Evolutionary conservation across 1,140 invertebrate genomes (phyloP).

Genomic region (Olivierus martensii): DNA sequence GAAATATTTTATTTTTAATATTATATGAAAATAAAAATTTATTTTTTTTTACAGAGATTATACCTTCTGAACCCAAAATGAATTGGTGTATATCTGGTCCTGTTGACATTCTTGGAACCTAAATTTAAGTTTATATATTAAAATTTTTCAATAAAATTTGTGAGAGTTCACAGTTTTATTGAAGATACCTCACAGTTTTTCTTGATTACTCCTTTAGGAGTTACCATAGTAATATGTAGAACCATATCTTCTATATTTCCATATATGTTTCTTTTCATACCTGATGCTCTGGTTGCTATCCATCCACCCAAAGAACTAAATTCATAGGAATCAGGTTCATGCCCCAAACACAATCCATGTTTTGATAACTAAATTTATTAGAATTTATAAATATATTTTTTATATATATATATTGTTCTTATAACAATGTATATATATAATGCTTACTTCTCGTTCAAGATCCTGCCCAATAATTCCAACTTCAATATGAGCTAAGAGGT

Average conservation of each 20-base stretch:
- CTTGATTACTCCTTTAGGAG: conserved; percentile 64
- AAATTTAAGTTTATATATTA: background rate
- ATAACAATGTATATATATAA: no score
- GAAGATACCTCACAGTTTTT: conserved; percentile 54
- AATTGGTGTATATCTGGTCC: conserved; percentile 94
- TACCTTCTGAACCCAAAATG: conserved; percentile 85
- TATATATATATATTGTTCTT: no score
- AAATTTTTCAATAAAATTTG: background rate
- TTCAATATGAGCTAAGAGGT: conserved; percentile 69
- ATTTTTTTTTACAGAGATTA: no score
- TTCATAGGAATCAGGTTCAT: conserved; percentile 96
- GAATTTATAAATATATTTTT: no score
- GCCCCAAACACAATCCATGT: conserved; percentile 63
- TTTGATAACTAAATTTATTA: conserved; percentile 21
- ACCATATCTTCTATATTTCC: conserved; percentile 95
- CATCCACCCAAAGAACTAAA: conserved; percentile 96
- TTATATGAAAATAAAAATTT: no score
- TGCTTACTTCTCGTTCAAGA: conserved; percentile 28
- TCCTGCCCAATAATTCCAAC: conserved; percentile 91
- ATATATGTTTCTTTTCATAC: conserved; percentile 99
- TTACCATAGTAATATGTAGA: conserved; percentile 79
- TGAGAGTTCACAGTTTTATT: background rate
- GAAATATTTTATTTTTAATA: conserved; percentile 43
- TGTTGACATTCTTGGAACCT: conserved; percentile 66
- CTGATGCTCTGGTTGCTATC: conserved; percentile 94